Conservation (phyloP, 2,113 vertebrate genomes). For the Ailuropoda melanoleuca region DNA sequence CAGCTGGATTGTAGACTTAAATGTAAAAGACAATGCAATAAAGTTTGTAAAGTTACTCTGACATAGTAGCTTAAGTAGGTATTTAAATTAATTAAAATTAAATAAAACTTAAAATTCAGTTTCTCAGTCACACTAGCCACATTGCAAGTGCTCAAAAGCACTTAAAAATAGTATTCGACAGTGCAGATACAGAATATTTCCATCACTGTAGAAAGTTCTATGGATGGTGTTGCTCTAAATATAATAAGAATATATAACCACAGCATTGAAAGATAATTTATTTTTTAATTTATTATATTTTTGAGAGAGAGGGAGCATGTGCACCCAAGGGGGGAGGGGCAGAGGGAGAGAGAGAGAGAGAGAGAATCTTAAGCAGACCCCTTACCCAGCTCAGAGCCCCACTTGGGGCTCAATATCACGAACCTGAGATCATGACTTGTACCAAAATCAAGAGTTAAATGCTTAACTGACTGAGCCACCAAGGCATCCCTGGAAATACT, state of each 20-base stretch:
- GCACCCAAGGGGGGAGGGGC: too few species aligned
- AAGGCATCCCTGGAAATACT: neutral
- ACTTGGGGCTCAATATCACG: too few species aligned
- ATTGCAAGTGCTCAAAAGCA: neutral
- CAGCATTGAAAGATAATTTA: neutral
- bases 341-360: too few species aligned
- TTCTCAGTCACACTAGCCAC: neutral
- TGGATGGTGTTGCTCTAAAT: neutral
- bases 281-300: too few species aligned
- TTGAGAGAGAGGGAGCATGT: too few species aligned
- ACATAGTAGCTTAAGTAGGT: neutral
- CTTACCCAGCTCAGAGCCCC: too few species aligned
- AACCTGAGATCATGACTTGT: too few species aligned
- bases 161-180: neutral
- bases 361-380: too few species aligned
- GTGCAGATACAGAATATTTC: neutral
- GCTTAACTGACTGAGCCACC: too few species aligned
- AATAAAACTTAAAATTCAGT: neutral
- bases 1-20: neutral
- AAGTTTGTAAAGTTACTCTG: neutral
- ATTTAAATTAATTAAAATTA: conserved; percentile 2
- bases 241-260: neutral
- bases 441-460: too few species aligned
- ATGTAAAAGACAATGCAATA: neutral
- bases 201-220: neutral